These are phyloP conservation scores for Micropterix aruncella DNA, from an alignment of 2,888 invertebrate genomes.

Conservation along the genomic window DNA sequence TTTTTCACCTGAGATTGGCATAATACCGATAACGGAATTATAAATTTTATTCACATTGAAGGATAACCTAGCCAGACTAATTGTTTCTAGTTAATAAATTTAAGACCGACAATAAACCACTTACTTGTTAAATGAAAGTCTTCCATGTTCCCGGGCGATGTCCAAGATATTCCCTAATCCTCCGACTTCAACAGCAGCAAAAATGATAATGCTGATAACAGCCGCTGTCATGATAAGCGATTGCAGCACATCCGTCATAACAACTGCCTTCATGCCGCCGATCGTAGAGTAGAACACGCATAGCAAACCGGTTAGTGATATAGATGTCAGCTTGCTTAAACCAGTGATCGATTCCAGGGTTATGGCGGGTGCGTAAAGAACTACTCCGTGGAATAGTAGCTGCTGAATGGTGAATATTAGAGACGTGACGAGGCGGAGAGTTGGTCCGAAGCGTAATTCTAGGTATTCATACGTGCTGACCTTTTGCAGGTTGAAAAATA, in stretches of 20 bases:
- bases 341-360: constrained; percentile 79
- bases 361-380: constrained; percentile 84
- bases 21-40: too few species aligned
- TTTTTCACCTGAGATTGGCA: too few species aligned
- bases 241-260: constrained; percentile 77
- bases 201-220: constrained; percentile 63
- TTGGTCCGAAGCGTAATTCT: constrained; percentile 70
- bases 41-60: too few species aligned
- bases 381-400: constrained; percentile 83
- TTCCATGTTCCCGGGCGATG: constrained; percentile 50
- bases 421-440: constrained; percentile 64
- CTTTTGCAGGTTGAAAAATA: too few species aligned
- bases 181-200: constrained; percentile 53
- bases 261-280: constrained; percentile 85
- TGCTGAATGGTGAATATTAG: constrained; percentile 79
- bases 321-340: constrained; percentile 55
- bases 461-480: too few species aligned
- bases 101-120: too few species aligned
- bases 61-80: too few species aligned
- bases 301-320: constrained; percentile 58
- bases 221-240: constrained; percentile 76
- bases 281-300: constrained; percentile 80
- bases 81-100: too few species aligned
- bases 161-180: constrained; percentile 57
- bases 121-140: constrained; percentile 58